phyloP scores from a whole-genome alignment of 2,797 vertebrate species.

The Chlorospingus flavigularis region DNA sequence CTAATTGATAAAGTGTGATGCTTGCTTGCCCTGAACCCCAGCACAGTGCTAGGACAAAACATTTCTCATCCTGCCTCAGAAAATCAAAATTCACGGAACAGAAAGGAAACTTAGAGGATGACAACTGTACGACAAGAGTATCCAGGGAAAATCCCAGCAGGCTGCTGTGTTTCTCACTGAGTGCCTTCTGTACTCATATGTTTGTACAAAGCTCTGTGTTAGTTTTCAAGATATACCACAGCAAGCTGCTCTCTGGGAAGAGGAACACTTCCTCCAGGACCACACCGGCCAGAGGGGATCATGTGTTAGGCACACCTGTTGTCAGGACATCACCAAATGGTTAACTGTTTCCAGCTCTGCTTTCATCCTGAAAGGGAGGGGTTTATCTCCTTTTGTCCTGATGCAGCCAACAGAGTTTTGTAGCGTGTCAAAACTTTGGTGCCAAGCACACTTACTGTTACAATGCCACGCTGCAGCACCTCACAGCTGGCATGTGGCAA shows the following conservation, averaged over 20 bases:
- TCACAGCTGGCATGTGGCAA: neutral
- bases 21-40: neutral
- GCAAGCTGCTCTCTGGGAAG: neutral
- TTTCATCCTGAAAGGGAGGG: neutral
- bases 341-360: neutral
- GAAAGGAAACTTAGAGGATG: neutral
- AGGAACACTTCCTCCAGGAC: neutral
- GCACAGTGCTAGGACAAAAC: neutral
- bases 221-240: neutral
- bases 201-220: neutral
- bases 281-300: neutral
- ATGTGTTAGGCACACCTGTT: neutral
- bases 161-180: neutral
- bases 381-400: neutral
- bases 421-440: neutral
- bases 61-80: neutral
- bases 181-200: neutral
- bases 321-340: neutral
- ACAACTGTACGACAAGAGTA: neutral
- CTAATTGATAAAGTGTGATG: neutral
- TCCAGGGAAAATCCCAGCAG: neutral
- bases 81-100: neutral
- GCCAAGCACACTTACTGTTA: neutral
- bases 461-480: neutral
- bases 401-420: neutral